Base-by-base conservation (phyloP, 2,113 vertebrate species). In the Tychaedon coryphoeus region DNA sequence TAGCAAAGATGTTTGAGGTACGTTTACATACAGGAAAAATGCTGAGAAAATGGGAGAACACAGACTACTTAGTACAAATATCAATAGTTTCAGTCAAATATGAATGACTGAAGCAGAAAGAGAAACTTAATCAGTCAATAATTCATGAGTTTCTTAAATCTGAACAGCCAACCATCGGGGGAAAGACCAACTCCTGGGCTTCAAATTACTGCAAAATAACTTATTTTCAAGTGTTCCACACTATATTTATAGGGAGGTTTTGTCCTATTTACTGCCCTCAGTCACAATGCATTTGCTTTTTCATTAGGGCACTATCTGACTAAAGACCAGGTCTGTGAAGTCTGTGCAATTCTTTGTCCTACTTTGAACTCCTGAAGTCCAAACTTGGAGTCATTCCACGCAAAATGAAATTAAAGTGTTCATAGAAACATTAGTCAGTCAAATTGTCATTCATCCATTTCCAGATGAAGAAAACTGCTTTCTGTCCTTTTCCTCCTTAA, bases 241-340 rank as follows among this genome's bases (percentile, higher is more conserved):
- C 43, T 89, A 40, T 57, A 40, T 53, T 62, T 81, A 23, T 22
- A 2, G 13, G 1, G 4, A 0, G 0, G 2, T 3, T 16, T 66
- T 70, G 4, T 84, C 42, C 34, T 91, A 24, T 78, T 86, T 95
- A 48, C 23, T 92, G 12, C 10, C 36, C 18, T 81, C 58, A 79
- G 76, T 88, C 87, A 90, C 54, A 85, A 69, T 40, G 38, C 34
- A 92, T 95, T 94, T 94, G 12, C 8, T 92, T 95, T 93, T 88
- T 83, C 78, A 64, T 94, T 92, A 90, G 11, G 13, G 24, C 20
- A 43, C 19, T 66, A 38, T 84, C 48, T 76, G 62, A 85, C 23
- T 88, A 70, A 94, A 88, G 42, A 90, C 9, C 34, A 88, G 17
- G 66, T 70, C 42, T 50, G 23, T 69, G 50, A 58, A 80, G 12